Base-by-base conservation (phyloP, 2,888 invertebrate genomes). In the Aspidiotus rigidus region DNA sequence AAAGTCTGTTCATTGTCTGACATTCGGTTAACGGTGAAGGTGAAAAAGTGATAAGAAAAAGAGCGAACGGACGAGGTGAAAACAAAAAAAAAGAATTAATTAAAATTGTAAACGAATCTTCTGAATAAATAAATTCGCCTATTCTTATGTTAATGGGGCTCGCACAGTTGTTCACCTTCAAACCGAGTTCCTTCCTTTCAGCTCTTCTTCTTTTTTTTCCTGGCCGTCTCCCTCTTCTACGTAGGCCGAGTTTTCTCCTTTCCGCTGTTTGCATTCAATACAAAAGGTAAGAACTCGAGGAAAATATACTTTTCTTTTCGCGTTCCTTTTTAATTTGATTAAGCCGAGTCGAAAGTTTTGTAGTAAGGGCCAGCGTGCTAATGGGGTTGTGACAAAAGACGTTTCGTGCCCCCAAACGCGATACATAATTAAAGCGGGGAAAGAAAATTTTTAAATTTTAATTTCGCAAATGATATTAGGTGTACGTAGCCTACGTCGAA, bases 371-470 rank as follows among this genome's bases (percentile, higher is more conserved):
- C 49, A 49, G 49, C 3, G 49, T 63, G 44, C 64, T 16, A 49
- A 28, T 28, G 28, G 28, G 11, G 40, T 55, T 7, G 55, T 28
- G 55, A 64, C 56, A 64, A 64, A 15, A 49, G 64, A 55, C 53
- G 40, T 49, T 64, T 64, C 64, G 62, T 40, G 64, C 55, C 64
- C 55, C 56, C 64, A 40, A 64, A 55, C 55, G 64, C 64, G 64
- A 64, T 64, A 55, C 64, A 64, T 64, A 64, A 64, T 64, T 64
- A 64, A 64, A 54, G 41, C 55, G n/a, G 13, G 61, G n/a, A 49
- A 49, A 49, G 49, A 49, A 49, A 49, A 49, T 3, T 49, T 11
- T 49, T n/a, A 13, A 49, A n/a, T 49, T 49, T 49, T 49, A 49
- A 49, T 49, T 49, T 49, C 49, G 10, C 11, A 6, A 49, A 49